Evolutionary conservation across 1,140 invertebrate genomes (phyloP).

Genomic region (Drosophila lini): DNA sequence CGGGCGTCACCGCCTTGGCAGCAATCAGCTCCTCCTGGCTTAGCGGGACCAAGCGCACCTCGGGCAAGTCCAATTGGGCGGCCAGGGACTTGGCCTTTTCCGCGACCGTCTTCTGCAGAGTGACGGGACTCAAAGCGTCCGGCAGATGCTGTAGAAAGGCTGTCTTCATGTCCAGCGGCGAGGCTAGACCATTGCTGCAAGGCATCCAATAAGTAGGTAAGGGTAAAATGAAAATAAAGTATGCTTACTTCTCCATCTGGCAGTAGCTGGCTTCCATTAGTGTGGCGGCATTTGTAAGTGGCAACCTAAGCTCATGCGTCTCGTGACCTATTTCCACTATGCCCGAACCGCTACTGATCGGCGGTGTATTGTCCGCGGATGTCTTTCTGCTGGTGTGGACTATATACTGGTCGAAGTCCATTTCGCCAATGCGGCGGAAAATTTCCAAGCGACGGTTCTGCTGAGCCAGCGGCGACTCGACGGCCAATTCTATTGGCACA

Average conservation of each 20-base stretch:
- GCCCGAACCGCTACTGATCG: conserved; percentile 21
- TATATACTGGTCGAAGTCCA: conserved; percentile 80
- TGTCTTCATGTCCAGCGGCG: conserved; percentile 57
- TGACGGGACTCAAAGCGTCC: conserved; percentile 64
- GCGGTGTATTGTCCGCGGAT: conserved; percentile 14
- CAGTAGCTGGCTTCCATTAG: conserved; percentile 81
- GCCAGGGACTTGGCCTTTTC: conserved; percentile 65
- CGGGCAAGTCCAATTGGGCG: conserved; percentile 66
- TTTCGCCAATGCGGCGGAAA: conserved; percentile 76
- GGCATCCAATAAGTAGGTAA: neutral
- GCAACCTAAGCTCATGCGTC: conserved; percentile 47
- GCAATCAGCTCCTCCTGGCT: conserved; percentile 47
- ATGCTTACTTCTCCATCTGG: conserved; percentile 62
- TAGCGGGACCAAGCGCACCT: conserved; percentile 42
- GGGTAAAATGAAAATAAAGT: neutral
- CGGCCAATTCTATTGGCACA: conserved; percentile 82
- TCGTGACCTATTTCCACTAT: conserved; percentile 81
- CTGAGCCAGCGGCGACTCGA: conserved; percentile 77
- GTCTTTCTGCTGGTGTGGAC: conserved; percentile 63
- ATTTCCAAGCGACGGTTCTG: conserved; percentile 81
- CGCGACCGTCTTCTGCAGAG: conserved; percentile 61
- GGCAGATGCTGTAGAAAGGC: conserved; percentile 64
- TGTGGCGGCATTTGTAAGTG: conserved; percentile 62
- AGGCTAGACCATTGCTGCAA: conserved; percentile 60
- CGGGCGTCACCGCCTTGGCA: conserved; percentile 8